Evolutionary conservation across 2,797 vertebrate species (phyloP).

Genomic region (Trachurus trachurus): DNA sequence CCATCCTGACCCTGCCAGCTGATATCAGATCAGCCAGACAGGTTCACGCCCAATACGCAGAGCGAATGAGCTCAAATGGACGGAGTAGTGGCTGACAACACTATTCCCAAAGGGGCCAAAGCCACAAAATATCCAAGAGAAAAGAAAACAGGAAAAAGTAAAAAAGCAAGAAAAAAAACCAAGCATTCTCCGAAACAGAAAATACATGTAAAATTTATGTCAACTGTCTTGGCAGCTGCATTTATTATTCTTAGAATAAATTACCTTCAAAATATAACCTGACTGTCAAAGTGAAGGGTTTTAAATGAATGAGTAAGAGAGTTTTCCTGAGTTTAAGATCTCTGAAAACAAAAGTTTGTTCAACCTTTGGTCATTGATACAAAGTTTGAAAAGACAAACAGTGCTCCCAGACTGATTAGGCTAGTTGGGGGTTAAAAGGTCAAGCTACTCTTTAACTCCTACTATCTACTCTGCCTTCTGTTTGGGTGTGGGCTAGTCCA

Average conservation of each 20-base stretch:
- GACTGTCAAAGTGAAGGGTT: not conserved
- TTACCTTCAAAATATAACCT: not conserved
- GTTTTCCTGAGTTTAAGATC: not conserved
- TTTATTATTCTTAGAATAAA: not conserved
- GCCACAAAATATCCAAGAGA: not conserved
- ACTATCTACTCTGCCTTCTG: not conserved
- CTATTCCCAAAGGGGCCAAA: not conserved
- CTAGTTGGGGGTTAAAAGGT: not conserved
- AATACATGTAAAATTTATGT: not conserved
- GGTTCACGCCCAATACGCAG: not conserved
- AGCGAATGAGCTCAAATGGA: not conserved
- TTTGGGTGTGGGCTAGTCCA: not conserved
- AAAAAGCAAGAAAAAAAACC: not conserved
- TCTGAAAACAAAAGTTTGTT: not conserved
- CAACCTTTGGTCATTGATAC: not conserved
- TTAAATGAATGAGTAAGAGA: not conserved
- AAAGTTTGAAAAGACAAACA: not conserved
- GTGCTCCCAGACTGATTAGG: not conserved
- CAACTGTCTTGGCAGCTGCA: not conserved
- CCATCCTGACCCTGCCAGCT: constrained; percentile 27
- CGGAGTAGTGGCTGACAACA: not conserved
- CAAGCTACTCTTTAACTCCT: not conserved
- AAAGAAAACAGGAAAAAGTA: not conserved
- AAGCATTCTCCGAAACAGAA: not conserved
- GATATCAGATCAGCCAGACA: constrained; percentile 29